Percentiles rank a stretch among this genome's conserved stretches.
phyloP scores from a whole-genome alignment of 2,888 invertebrate genomes.

The Trachelus tabidus region DNA sequence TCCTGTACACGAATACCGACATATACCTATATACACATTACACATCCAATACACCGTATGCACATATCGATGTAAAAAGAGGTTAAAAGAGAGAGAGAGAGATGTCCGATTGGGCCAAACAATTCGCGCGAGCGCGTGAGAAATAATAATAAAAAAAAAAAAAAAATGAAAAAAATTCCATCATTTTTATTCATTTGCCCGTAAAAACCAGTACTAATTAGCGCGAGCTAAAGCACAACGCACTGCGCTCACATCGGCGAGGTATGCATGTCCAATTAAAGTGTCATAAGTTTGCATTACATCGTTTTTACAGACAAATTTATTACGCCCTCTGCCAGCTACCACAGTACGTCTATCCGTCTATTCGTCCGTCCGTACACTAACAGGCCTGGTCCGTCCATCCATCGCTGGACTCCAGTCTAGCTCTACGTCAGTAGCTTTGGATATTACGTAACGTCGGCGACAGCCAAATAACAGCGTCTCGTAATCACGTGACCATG shows the following conservation, averaged over 20 bases:
- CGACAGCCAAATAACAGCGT: background rate
- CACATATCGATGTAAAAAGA: background rate
- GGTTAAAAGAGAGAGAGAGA: background rate
- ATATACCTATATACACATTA: background rate
- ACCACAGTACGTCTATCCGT: slow-evolving; percentile 1
- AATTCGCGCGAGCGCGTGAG: background rate
- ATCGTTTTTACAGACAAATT: slow-evolving; percentile 41
- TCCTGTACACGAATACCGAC: background rate
- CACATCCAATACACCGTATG: too few species aligned
- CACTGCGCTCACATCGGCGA: slow-evolving; percentile 26
- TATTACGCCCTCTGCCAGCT: slow-evolving; percentile 24
- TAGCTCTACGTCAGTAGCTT: background rate
- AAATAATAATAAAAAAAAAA: background rate
- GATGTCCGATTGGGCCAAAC: background rate
- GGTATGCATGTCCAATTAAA: slow-evolving; percentile 57
- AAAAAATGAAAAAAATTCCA: slow-evolving; percentile 13
- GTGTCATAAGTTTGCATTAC: slow-evolving; percentile 55
- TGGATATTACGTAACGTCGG: background rate
- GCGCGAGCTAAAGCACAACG: slow-evolving; percentile 34
- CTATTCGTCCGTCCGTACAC: background rate
- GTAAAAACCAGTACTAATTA: slow-evolving; percentile 43
- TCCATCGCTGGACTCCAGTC: background rate
- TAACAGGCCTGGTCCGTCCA: background rate
- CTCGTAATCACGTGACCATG: background rate
- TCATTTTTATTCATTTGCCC: slow-evolving; percentile 34